These are phyloP conservation scores for Genyomyrus donnyi DNA, from an alignment of 2,113 vertebrate species.

Conservation along the genomic window DNA sequence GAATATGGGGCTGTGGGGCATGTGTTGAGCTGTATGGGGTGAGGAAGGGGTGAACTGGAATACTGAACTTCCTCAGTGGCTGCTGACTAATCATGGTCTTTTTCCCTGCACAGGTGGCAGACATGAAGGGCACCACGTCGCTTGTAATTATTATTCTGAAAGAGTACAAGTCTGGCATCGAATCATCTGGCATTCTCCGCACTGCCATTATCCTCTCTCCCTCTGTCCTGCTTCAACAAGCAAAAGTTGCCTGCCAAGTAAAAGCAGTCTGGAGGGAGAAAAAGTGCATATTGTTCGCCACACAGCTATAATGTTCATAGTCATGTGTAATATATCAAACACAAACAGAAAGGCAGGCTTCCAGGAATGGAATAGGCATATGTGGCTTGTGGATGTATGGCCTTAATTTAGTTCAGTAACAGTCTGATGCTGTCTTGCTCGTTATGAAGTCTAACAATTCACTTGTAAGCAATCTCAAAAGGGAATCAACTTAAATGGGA, in stretches of 20 bases:
- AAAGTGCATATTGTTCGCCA: background rate
- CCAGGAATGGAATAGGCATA: background rate
- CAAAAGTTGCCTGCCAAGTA: background rate
- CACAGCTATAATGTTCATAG: background rate
- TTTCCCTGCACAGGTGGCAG: constrained; percentile 14
- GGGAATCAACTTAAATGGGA: background rate
- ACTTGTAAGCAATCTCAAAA: background rate
- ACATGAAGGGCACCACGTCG: constrained; percentile 13
- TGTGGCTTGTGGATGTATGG: background rate
- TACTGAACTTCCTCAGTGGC: background rate
- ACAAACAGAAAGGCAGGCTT: background rate
- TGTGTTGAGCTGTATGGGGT: background rate
- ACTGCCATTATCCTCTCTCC: background rate
- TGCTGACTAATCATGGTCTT: constrained; percentile 10
- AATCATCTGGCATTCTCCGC: background rate
- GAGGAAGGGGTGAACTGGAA: background rate
- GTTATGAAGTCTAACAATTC: background rate
- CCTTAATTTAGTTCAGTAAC: background rate
- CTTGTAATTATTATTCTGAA: constrained; percentile 25
- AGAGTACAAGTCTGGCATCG: constrained; percentile 21
- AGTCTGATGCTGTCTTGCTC: background rate
- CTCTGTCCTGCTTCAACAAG: background rate
- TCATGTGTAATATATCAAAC: background rate
- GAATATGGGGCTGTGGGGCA: background rate
- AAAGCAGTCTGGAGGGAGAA: background rate